Evolutionary conservation across 1,140 invertebrate genomes (phyloP).

Genomic region (Metaphire vulgaris): DNA sequence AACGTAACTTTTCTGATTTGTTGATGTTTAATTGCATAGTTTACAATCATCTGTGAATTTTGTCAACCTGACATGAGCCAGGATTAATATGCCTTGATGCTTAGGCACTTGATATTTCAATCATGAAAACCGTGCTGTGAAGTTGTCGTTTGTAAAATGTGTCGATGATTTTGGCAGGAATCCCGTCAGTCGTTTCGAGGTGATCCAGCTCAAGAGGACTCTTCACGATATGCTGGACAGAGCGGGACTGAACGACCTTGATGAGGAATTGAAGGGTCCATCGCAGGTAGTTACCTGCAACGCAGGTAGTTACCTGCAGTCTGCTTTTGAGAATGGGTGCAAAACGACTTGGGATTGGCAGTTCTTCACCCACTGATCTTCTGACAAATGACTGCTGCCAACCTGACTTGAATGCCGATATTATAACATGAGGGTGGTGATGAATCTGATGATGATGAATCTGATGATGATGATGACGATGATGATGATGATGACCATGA

Average conservation of each 20-base stretch:
- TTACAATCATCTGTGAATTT: background rate
- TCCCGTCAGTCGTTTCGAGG: conserved; percentile 48
- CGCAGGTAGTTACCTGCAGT: too few species aligned
- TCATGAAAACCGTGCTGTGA: background rate
- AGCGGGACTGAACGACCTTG: conserved; percentile 44
- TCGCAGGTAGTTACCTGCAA: conserved; percentile 42
- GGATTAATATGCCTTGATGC: background rate
- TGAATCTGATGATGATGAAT: too few species aligned
- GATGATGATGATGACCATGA: too few species aligned
- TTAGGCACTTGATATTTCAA: background rate
- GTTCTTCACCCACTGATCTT: too few species aligned
- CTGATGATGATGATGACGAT: too few species aligned
- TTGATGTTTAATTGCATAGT: background rate
- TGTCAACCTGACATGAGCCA: background rate
- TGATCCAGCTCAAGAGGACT: conserved; percentile 46
- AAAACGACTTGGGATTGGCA: too few species aligned
- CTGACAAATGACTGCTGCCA: too few species aligned
- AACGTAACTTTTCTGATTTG: conserved; percentile 1
- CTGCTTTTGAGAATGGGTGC: background rate
- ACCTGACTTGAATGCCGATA: too few species aligned
- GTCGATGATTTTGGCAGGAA: conserved; percentile 41
- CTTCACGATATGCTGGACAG: conserved; percentile 48
- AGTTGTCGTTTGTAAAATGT: background rate
- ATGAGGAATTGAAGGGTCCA: conserved; percentile 44
- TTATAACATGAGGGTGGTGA: too few species aligned